Evolutionary conservation across 2,888 invertebrate species (phyloP).

Genomic region (Agriopis marginaria): DNA sequence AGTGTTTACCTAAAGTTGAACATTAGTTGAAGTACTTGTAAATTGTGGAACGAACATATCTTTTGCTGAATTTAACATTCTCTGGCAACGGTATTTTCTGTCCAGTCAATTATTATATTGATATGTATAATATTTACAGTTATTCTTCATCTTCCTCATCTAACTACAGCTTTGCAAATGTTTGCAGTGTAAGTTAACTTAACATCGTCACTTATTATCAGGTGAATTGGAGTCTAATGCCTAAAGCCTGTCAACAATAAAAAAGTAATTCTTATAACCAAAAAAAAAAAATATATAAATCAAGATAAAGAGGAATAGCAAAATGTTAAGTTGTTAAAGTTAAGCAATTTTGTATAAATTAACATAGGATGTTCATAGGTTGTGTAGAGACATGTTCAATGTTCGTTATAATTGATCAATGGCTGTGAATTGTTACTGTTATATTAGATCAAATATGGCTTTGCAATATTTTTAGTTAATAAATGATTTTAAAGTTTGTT

Average conservation of each 20-base stretch:
- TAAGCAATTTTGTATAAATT: slow-evolving; percentile 29
- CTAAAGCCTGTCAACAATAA: background rate
- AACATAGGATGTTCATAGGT: slow-evolving; percentile 45
- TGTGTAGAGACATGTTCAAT: slow-evolving; percentile 47
- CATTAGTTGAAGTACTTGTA: too few relatives aligned
- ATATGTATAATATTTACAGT: background rate
- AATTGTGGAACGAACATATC: background rate
- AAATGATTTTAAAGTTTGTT: slow-evolving; percentile 59
- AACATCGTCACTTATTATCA: too few relatives aligned
- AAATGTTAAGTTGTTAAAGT: slow-evolving; percentile 32
- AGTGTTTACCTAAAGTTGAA: background rate
- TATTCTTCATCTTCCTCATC: background rate
- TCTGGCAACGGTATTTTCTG: background rate
- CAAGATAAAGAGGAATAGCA: slow-evolving; percentile 4
- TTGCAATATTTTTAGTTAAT: slow-evolving; percentile 78
- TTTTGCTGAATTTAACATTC: background rate
- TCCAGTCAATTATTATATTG: slow-evolving; percentile 2
- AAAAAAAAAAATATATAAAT: background rate
- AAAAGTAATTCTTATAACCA: background rate
- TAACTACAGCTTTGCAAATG: background rate
- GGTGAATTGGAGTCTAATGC: too few relatives aligned
- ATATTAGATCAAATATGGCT: slow-evolving; percentile 75
- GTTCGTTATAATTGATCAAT: slow-evolving; percentile 69
- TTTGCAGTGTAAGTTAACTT: background rate
- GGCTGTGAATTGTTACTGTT: slow-evolving; percentile 85